Base-by-base conservation (phyloP, 2,113 vertebrate genomes). In the Ochotona curzoniae region DNA sequence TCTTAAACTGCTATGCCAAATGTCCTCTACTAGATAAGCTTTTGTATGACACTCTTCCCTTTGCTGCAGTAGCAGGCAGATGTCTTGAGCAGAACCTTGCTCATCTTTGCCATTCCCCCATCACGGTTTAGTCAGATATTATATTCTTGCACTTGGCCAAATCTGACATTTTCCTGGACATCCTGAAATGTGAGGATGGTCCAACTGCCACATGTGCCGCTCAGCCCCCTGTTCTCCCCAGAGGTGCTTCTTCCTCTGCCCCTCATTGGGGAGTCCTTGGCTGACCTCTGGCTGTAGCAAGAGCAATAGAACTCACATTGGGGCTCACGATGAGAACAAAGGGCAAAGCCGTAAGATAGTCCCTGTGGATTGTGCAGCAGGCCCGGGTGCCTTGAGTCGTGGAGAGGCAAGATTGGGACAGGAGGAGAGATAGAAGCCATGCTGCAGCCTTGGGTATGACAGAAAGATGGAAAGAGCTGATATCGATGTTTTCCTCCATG, bases 161-260 rank as follows among this genome's bases (percentile, higher is more conserved):
- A 64, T 35, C 9, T 3, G 1, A 63, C 80, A 81, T 30, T 83
- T 86, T 89, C 61, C 64, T 12, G 18, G 5, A 15, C 35, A 28
- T 85, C 7, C 17, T 18, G n/a, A 87, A 14, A 60, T 7, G 0
- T 3, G 49, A 21, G 35, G 38, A 17, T 32, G 47, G 49, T 25
- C 25, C 12, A 47, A 47, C 13, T 67, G 71, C 60, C 20, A 47
- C 10, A 1, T 8, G 10, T 1, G 6, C 14, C 5, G 9, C 9
- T 61, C 1, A 30, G 9, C 9, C 26, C 13, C 60, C 82, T 30
- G 5, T 66, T 66, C 17, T 63, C 66, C 15, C 21, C 32, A 18
- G 12, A 18, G 28, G 7, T 3, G 8, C 38, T 6, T 0, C 11
- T 26, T 8, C 30, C 26, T 26, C 4, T 1, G 1, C 3, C 38